These are phyloP conservation scores for Pyrrhosoma nymphula DNA, from an alignment of 2,888 invertebrate species.

Conservation along the genomic window DNA sequence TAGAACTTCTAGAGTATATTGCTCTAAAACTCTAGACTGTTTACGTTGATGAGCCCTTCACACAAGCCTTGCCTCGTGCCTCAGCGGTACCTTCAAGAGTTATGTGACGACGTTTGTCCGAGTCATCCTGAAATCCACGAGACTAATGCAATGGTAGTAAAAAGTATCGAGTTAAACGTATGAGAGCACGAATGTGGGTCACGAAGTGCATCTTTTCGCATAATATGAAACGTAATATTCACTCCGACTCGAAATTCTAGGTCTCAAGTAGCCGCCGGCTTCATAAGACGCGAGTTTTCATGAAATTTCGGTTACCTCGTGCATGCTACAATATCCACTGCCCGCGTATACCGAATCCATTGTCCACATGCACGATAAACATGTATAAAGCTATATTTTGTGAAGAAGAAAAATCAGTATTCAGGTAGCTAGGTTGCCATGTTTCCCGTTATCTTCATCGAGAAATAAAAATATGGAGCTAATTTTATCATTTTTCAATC, in stretches of 20 bases:
- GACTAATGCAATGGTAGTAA: neutral
- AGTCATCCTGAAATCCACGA: neutral
- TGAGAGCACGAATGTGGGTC: neutral
- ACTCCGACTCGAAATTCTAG: neutral
- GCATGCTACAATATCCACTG: neutral
- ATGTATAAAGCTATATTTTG: neutral
- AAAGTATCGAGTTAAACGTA: neutral
- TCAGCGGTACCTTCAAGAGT: neutral
- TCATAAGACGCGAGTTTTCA: neutral
- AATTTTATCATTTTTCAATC: too few species aligned
- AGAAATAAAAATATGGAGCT: too few species aligned
- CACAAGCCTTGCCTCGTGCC: neutral
- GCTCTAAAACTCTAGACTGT: neutral
- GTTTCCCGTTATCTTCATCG: too few species aligned
- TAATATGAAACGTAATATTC: neutral
- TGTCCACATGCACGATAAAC: neutral
- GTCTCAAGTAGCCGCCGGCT: neutral
- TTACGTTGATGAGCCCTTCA: neutral
- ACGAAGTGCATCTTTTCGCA: neutral
- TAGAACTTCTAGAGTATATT: neutral
- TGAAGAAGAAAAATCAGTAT: neutral
- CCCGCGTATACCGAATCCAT: neutral
- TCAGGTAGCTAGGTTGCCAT: neutral
- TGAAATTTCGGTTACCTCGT: neutral
- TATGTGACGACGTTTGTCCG: neutral